Percentiles rank a stretch among this genome's conserved stretches.
Evolutionary conservation across 2,113 vertebrate species (phyloP).

Genomic region (Catagonus wagneri): DNA sequence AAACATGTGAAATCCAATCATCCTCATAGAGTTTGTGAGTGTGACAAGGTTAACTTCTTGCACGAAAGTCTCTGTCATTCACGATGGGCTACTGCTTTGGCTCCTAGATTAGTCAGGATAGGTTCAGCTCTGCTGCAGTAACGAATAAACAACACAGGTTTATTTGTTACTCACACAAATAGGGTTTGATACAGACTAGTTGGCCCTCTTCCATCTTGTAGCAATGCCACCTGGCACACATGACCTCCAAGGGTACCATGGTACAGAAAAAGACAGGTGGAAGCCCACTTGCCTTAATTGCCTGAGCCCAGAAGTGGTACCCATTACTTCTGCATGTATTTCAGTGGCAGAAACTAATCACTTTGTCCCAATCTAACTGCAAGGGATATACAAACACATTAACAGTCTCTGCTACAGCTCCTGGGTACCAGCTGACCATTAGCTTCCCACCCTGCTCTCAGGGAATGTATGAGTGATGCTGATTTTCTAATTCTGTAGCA

Average conservation of each 20-base stretch:
- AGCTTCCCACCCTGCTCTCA: background rate
- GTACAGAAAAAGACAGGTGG: background rate
- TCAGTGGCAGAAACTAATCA: background rate
- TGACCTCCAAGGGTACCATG: background rate
- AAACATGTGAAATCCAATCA: background rate
- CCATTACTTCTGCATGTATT: background rate
- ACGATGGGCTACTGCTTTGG: background rate
- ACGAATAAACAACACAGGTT: background rate
- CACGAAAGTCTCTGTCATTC: background rate
- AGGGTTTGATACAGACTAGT: background rate
- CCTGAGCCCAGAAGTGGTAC: background rate
- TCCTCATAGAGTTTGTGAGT: background rate
- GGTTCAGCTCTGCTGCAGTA: background rate
- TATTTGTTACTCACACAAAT: background rate
- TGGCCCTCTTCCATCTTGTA: background rate
- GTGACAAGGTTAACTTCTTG: constrained; percentile 27
- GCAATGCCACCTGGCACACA: background rate
- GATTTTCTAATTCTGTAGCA: background rate
- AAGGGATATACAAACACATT: background rate
- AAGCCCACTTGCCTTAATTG: background rate
- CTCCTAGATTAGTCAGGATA: background rate
- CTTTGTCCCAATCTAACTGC: background rate
- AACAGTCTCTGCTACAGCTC: background rate
- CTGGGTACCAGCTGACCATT: background rate
- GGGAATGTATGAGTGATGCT: background rate